A percentile compares a stretch with the other conserved stretches of the same genome.
These are phyloP conservation scores for Ictalurus punctatus DNA, from an alignment of 2,113 vertebrate species.

Conservation along the genomic window DNA sequence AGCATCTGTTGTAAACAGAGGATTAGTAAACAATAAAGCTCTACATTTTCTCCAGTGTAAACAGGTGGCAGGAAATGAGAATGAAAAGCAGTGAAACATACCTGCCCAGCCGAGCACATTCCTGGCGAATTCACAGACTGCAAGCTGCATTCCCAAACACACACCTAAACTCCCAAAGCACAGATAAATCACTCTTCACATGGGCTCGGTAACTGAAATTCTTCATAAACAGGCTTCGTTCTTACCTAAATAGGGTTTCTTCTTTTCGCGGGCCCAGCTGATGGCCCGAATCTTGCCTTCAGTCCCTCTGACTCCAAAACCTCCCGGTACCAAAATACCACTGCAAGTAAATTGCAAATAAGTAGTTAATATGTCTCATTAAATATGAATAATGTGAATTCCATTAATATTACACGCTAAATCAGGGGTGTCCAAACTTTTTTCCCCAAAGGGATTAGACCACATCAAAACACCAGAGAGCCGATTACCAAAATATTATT, in stretches of 20 bases:
- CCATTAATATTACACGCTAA: neutral
- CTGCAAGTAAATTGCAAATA: conserved; percentile 61
- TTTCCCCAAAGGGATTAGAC: neutral
- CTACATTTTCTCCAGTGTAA: too few species aligned
- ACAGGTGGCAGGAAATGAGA: neutral
- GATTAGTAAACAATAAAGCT: neutral
- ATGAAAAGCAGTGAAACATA: conserved; percentile 55
- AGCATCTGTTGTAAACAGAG: conserved; percentile 77
- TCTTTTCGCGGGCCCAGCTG: conserved; percentile 93
- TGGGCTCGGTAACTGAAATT: too few species aligned
- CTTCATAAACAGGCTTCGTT: neutral
- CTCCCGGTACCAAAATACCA: conserved; percentile 91
- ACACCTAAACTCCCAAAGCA: conserved; percentile 76
- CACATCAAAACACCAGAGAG: neutral
- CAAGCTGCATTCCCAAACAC: conserved; percentile 95
- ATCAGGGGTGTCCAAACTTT: neutral
- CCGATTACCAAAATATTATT: neutral
- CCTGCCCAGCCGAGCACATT: conserved; percentile 86
- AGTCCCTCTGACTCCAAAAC: conserved; percentile 93
- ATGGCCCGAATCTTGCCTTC: conserved; percentile 97
- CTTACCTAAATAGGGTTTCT: conserved; percentile 90
- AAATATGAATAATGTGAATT: neutral
- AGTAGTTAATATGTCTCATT: neutral
- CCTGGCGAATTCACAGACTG: conserved; percentile 92
- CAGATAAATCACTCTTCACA: neutral